A percentile compares a stretch with the other conserved stretches of the same genome.
phyloP scores from a whole-genome alignment of 2,888 invertebrate species.

The Cremastobaeus sp. region DNA sequence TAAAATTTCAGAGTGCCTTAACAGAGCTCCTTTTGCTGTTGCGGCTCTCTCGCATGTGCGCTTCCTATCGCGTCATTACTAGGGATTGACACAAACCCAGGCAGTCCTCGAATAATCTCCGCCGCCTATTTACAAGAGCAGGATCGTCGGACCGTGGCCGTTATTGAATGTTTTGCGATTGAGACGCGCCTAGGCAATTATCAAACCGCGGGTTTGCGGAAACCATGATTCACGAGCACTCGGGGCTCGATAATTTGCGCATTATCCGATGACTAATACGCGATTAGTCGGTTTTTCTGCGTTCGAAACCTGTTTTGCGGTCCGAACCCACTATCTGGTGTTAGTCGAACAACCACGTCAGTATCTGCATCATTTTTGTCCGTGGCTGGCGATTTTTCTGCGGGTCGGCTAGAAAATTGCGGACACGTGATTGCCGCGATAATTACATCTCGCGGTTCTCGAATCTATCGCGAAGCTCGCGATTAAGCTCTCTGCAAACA shows the following conservation, averaged over 20 bases:
- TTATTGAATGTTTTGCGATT: constrained; percentile 54
- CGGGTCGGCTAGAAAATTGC: constrained; percentile 29
- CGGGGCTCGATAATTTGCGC: constrained; percentile 54
- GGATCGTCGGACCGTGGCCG: constrained; percentile 35
- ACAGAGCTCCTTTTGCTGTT: too few species aligned
- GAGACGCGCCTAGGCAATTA: constrained; percentile 55
- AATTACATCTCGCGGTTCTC: constrained; percentile 35
- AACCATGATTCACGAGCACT: constrained; percentile 55
- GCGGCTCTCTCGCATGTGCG: too few species aligned
- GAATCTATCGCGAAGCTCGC: constrained; percentile 20
- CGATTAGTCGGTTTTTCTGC: constrained; percentile 53
- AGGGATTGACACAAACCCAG: constrained; percentile 53
- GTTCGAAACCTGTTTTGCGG: too few species aligned
- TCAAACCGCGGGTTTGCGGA: constrained; percentile 44
- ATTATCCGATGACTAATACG: constrained; percentile 59
- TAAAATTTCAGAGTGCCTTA: too few species aligned
- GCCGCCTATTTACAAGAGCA: constrained; percentile 26
- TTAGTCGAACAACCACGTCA: constrained; percentile 4
- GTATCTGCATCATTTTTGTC: constrained; percentile 9
- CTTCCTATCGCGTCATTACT: constrained; percentile 51
- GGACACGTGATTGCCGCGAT: constrained; percentile 32
- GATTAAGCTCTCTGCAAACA: constrained; percentile 32
- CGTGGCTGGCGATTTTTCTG: constrained; percentile 8
- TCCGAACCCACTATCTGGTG: too few species aligned
- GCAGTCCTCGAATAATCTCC: constrained; percentile 48